Conservation (phyloP, 2,113 vertebrate genomes). For the Brachyhypopomus gauderio region DNA sequence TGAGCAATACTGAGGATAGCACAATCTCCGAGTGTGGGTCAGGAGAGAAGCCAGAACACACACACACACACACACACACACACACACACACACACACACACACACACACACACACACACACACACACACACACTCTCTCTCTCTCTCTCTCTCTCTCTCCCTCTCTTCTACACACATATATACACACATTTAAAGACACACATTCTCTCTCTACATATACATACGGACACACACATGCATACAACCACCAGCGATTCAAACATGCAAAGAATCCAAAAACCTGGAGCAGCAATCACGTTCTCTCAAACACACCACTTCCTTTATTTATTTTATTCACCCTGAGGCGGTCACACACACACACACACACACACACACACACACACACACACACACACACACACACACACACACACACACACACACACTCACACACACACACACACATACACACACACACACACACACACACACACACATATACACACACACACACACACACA, state of each 20-base stretch:
- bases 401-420: constrained; percentile 36
- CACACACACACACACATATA: constrained; percentile 34
- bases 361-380: constrained; percentile 30
- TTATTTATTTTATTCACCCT: not conserved
- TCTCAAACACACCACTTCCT: constrained; percentile 3
- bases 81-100: constrained; percentile 48
- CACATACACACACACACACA: constrained; percentile 24
- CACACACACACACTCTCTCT: not conserved
- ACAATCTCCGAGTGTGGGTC: constrained; percentile 54
- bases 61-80: constrained; percentile 28
- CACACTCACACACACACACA: constrained; percentile 29
- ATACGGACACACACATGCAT: constrained; percentile 25
- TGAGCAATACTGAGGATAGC: constrained; percentile 56
- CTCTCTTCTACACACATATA: constrained; percentile 35
- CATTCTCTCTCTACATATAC: not conserved
- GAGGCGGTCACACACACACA: constrained; percentile 14
- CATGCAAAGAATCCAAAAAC: not conserved
- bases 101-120: constrained; percentile 35
- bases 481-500: constrained; percentile 29
- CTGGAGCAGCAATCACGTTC: not conserved
- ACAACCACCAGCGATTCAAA: not conserved
- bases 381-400: constrained; percentile 25
- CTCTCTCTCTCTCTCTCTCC: too few relatives aligned
- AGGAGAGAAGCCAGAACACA: constrained; percentile 52
- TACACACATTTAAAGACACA: constrained; percentile 44